Base-by-base conservation (phyloP, 2,113 vertebrate species). In the Anas platyrhynchos region DNA sequence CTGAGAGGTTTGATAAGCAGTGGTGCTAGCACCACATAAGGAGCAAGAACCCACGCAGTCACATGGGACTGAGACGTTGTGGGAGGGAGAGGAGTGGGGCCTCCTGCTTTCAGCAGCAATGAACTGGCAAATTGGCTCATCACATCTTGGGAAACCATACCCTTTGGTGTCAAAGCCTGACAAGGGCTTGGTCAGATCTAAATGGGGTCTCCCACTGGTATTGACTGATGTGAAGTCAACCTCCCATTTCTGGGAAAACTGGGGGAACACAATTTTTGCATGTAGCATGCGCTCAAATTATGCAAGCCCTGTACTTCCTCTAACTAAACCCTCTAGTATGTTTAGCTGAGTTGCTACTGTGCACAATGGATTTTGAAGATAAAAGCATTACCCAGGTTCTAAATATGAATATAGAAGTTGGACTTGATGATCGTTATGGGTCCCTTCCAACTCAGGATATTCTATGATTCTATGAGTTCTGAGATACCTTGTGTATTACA, bases 1-100 rank as follows among this genome's bases (percentile, higher is more conserved):
- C 14, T 22, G 23, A n/a, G 62, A 68, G 29, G 8, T 48, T 54
- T 1, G 0, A 31, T 13, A 11, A 79, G 32, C 66, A 87, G 65
- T 3, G 9, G 34, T 16, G 11, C 55, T 9, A 61, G 31, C 14
- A 61, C 50, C 61, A 61, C 89, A 62, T 16, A 67, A 69, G 22
- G 20, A 88, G 18, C 52, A 72, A 41, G 25, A 82, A 34, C 16
- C 14, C 78, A 61, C n/a, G 21, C 26, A 79, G 54, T 38, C 95
- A 62, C 29, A 54, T 0, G 0, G 32, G 22, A 75, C 67, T 10
- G 22, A 62, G 36, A 26, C 22, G 17, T 0, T 43, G 52, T 16
- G 78, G 46, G 43, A 78, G 2, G 58, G 11, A 67, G 10, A 38
- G 9, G 16, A 82, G 27, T 6, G 17, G 7, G 29, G 16, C 14